Evolutionary conservation across 2,113 vertebrate genomes (phyloP).

Genomic region (Lepisosteus oculatus): DNA sequence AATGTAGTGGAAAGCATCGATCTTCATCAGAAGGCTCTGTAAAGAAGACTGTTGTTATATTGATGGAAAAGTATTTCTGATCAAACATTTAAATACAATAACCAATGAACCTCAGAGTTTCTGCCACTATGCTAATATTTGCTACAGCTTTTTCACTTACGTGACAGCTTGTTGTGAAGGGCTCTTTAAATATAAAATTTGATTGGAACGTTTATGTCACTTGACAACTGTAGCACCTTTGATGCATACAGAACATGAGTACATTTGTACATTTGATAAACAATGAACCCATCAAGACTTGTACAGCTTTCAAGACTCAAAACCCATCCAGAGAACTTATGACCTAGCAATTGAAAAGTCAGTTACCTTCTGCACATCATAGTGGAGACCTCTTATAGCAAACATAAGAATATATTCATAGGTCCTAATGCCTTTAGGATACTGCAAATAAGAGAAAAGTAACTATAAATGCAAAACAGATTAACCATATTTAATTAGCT

Average conservation of each 20-base stretch:
- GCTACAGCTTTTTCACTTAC: too few species aligned
- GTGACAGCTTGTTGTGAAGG: too few species aligned
- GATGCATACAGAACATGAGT: too few species aligned
- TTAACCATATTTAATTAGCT: neutral
- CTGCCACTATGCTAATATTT: too few species aligned
- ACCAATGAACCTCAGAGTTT: too few species aligned
- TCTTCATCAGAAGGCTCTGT: constrained; percentile 80
- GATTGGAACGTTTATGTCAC: too few species aligned
- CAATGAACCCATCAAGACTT: too few species aligned
- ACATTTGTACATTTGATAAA: too few species aligned
- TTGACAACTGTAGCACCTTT: too few species aligned
- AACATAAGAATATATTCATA: constrained; percentile 74
- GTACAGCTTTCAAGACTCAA: neutral
- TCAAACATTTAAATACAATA: neutral
- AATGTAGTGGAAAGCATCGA: constrained; percentile 76
- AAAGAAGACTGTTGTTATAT: neutral
- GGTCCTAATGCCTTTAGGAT: constrained; percentile 68
- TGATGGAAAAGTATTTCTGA: neutral
- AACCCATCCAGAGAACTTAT: too few species aligned
- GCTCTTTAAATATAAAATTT: too few species aligned
- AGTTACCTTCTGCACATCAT: constrained; percentile 74
- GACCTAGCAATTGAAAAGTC: neutral
- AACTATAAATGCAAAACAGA: neutral
- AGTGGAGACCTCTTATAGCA: constrained; percentile 75
- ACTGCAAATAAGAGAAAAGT: constrained; percentile 43